Base-by-base conservation (phyloP, 1,140 invertebrate genomes). In the Proales similis region DNA sequence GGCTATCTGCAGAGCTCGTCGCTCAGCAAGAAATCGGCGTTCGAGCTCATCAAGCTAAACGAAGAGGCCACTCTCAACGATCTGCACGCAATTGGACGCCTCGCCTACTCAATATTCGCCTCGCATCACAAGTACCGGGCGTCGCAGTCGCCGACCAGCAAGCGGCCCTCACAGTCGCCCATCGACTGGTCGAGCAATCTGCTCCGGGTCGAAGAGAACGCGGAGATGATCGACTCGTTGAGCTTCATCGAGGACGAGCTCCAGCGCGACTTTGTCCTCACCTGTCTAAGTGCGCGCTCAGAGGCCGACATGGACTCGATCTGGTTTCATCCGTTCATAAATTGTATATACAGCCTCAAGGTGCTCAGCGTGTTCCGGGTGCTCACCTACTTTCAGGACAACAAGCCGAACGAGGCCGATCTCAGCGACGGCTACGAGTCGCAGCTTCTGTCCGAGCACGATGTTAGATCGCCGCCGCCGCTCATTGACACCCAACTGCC, bases 271-370 rank as follows among this genome's bases (percentile, higher is more conserved):
- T 57, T 57, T 57, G 51, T 57, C 20, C 30, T 39, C 24, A 57
- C 39, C 20, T 57, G 51, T 43, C 45, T 57, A 27, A 9, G 14
- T 9, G 6, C 33, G 4, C 3, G 36, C 32, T 36, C 39, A 19
- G 9, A 36, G 14, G 33, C 14, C 14, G 14, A 46, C 17, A 57
- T 57, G 17, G 19, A 57, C 7, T 30, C 51, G 2, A 42, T 57
- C 30, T 57, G 51, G 51, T 11, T 30, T 36, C 51, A 57, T 42
- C 36, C 51, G 20, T 57, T 20, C 24, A 57, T 57, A 42, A 57
- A 57, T 26, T 42, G 20, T 26, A 42, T 57, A 2, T 30, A 57
- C 29, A 42, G 19, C 4, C 51, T 57, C 19, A 57, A 57, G 24
- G 51, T 57, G 5, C 17, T 57, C 17, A 42, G 33, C 32, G 51